phyloP scores from a whole-genome alignment of 2,888 invertebrate species.

The Cheilosia vernalis region DNA sequence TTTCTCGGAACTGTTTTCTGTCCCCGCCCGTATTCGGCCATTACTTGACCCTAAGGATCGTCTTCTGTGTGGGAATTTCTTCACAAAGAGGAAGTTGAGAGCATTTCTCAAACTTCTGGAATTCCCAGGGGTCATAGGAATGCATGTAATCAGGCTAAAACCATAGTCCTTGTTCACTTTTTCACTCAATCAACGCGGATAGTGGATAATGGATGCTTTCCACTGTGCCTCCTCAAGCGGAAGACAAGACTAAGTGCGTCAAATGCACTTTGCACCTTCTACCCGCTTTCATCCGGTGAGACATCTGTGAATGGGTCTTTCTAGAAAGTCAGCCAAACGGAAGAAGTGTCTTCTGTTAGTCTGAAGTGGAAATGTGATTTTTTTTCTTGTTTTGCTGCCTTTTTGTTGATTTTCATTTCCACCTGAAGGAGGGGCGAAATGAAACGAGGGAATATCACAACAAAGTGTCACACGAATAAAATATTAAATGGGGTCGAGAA shows the following conservation, averaged over 20 bases:
- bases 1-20: background rate
- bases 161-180: background rate
- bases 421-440: background rate
- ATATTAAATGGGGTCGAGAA: slow-evolving; percentile 5
- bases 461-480: slow-evolving; percentile 24
- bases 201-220: slow-evolving; percentile 12
- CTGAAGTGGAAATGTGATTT: slow-evolving; percentile 15
- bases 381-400: background rate
- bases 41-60: slow-evolving; percentile 21
- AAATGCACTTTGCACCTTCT: slow-evolving; percentile 14
- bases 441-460: background rate
- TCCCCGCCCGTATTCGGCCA: background rate
- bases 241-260: slow-evolving; percentile 28
- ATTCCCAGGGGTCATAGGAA: background rate
- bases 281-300: background rate
- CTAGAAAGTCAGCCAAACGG: slow-evolving; percentile 32
- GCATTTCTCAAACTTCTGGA: background rate
- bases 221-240: background rate
- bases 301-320: background rate
- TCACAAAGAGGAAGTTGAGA: slow-evolving; percentile 12
- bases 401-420: slow-evolving; percentile 21
- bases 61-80: slow-evolving; percentile 15
- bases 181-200: slow-evolving; percentile 7
- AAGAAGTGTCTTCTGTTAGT: slow-evolving; percentile 48
- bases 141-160: background rate